Conservation (phyloP, 92 coral and sea anemone species). For the Nematostella vectensis region DNA sequence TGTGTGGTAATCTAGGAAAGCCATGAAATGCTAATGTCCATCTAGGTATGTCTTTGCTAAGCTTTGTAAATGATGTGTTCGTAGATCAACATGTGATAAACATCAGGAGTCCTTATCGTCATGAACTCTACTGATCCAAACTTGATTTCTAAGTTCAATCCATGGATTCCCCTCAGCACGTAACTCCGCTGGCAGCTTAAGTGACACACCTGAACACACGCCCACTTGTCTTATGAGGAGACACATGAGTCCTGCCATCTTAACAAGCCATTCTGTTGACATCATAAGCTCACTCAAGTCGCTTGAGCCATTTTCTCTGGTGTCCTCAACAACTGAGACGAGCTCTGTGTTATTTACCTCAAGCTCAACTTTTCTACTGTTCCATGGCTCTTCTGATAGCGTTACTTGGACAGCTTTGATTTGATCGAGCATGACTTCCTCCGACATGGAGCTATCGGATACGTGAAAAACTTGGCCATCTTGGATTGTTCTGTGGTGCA, state of each 20-base stretch:
- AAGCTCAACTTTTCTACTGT: slow-evolving; percentile 42
- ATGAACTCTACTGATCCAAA: slow-evolving; percentile 29
- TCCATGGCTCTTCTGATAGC: slow-evolving; percentile 64
- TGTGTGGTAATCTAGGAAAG: too few species aligned
- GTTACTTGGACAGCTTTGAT: slow-evolving; percentile 43
- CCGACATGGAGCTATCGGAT: slow-evolving; percentile 28
- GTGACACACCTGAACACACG: slow-evolving; percentile 8
- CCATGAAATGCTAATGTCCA: too few species aligned
- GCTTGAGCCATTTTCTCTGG: slow-evolving; percentile 17
- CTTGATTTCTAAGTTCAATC: slow-evolving; percentile 53
- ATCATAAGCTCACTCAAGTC: slow-evolving; percentile 58
- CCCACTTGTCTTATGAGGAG: slow-evolving; percentile 33
- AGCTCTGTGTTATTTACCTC: slow-evolving; percentile 39
- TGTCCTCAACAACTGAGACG: slow-evolving; percentile 34
- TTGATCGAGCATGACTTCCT: slow-evolving; percentile 36
- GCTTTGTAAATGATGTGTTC: too few species aligned
- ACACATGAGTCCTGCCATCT: slow-evolving; percentile 56
- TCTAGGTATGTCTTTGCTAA: too few species aligned
- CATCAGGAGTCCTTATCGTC: slow-evolving; percentile 2
- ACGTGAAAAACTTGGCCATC: slow-evolving; percentile 25
- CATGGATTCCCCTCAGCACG: slow-evolving; percentile 63
- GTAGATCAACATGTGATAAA: too few species aligned
- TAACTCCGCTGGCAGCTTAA: slow-evolving; percentile 54
- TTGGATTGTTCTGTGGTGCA: slow-evolving; percentile 11
- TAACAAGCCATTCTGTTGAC: slow-evolving; percentile 73